phyloP scores from a whole-genome alignment of 2,113 vertebrate genomes.

The Xiphophorus maculatus region DNA sequence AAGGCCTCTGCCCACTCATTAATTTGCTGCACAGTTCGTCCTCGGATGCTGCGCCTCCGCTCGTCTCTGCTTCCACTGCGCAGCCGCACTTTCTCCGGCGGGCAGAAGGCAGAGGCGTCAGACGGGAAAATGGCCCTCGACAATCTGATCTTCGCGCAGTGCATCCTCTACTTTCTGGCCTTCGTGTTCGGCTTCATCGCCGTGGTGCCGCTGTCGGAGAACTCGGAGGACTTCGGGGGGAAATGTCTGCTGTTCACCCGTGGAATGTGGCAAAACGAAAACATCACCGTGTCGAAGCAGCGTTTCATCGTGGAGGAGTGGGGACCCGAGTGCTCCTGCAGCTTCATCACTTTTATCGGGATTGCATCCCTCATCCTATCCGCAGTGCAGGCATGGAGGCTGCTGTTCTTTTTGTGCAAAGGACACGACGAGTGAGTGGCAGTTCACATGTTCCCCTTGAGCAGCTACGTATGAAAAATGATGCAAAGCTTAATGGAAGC shows the following conservation, averaged over 20 bases:
- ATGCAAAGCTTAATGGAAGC: not conserved
- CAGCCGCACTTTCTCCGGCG: constrained; percentile 65
- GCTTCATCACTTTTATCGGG: constrained; percentile 91
- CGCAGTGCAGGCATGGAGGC: constrained; percentile 93
- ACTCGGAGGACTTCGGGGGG: constrained; percentile 91
- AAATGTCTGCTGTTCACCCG: constrained; percentile 94
- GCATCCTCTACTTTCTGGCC: constrained; percentile 90
- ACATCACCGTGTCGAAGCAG: constrained; percentile 92
- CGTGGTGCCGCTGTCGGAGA: constrained; percentile 93
- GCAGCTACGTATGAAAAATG: not conserved
- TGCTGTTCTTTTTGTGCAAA: constrained; percentile 95
- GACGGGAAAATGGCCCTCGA: constrained; percentile 85
- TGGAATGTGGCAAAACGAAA: constrained; percentile 97
- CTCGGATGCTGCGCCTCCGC: constrained; percentile 67
- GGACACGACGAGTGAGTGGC: constrained; percentile 95
- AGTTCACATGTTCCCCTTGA: constrained; percentile 3
- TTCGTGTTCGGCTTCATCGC: constrained; percentile 92
- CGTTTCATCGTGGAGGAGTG: constrained; percentile 97
- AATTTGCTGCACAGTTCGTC: constrained; percentile 46
- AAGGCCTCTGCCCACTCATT: constrained; percentile 55
- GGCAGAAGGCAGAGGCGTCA: constrained; percentile 44
- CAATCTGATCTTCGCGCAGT: constrained; percentile 90
- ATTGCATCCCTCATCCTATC: constrained; percentile 92
- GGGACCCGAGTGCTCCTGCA: constrained; percentile 93
- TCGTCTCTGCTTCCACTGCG: constrained; percentile 58